Conservation (phyloP, 2,888 invertebrate species). For the Xestoiulus laeticollis region DNA sequence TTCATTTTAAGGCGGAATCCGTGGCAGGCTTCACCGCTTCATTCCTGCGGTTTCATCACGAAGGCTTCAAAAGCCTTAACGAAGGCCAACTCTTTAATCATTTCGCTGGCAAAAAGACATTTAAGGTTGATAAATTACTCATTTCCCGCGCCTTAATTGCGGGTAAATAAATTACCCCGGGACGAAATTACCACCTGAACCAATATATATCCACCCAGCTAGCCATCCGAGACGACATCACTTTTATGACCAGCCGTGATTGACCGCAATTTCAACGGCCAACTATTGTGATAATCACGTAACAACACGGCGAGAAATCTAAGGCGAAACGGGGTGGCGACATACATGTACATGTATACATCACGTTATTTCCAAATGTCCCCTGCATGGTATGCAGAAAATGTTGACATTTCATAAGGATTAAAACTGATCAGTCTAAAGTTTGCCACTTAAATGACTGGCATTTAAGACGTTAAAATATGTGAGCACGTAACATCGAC, state of each 20-base stretch:
- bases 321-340: too few relatives aligned
- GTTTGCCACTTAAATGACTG: too few relatives aligned
- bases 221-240: neutral
- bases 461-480: too few relatives aligned
- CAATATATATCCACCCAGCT: neutral
- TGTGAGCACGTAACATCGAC: too few relatives aligned
- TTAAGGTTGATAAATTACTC: constrained; percentile 45
- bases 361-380: too few relatives aligned
- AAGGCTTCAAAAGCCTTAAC: constrained; percentile 1
- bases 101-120: constrained; percentile 44
- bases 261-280: constrained; percentile 1
- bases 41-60: constrained; percentile 36
- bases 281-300: neutral
- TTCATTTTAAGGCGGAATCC: neutral
- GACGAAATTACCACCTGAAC: constrained; percentile 26
- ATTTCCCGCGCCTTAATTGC: neutral
- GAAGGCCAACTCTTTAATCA: constrained; percentile 45
- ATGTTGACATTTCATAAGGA: too few relatives aligned
- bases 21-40: neutral
- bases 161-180: neutral
- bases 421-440: too few relatives aligned
- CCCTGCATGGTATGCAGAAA: too few relatives aligned
- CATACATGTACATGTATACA: too few relatives aligned
- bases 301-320: too few relatives aligned
- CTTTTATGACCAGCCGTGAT: neutral